Evolutionary conservation across 2,113 vertebrate genomes (phyloP).

Genomic region (Gymnarchus niloticus): DNA sequence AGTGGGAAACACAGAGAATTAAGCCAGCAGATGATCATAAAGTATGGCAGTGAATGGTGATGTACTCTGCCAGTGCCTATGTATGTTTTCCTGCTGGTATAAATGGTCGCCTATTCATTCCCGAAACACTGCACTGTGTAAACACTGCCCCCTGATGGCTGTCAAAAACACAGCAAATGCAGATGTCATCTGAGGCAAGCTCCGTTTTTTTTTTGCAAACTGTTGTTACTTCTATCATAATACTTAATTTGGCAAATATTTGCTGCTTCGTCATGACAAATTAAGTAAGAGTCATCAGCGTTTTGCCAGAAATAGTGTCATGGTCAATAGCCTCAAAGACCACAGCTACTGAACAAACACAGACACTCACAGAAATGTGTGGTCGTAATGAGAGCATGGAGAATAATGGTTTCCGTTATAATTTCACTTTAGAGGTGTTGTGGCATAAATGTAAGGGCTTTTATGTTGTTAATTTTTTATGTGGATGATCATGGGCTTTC

Average conservation of each 20-base stretch:
- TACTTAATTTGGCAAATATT: neutral
- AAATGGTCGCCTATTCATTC: neutral
- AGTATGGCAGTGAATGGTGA: constrained; percentile 4
- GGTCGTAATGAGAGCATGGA: neutral
- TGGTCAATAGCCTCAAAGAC: neutral
- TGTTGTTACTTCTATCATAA: neutral
- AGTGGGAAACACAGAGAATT: constrained; percentile 8
- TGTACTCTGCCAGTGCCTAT: neutral
- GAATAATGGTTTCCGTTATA: neutral
- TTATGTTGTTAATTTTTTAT: neutral
- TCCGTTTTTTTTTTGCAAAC: neutral
- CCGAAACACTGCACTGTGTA: constrained; percentile 6
- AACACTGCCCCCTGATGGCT: constrained; percentile 12
- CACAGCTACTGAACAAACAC: neutral
- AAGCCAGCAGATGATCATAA: constrained; percentile 4
- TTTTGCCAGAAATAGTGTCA: neutral
- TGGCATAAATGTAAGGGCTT: neutral
- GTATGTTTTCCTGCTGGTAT: neutral
- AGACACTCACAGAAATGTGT: neutral
- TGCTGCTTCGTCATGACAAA: neutral
- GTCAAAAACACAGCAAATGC: neutral
- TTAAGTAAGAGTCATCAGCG: neutral
- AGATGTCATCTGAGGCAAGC: neutral
- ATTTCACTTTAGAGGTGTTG: neutral
- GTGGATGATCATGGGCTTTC: neutral